phyloP scores from a whole-genome alignment of 2,113 vertebrate species.

The Chloroceryle aenea region DNA sequence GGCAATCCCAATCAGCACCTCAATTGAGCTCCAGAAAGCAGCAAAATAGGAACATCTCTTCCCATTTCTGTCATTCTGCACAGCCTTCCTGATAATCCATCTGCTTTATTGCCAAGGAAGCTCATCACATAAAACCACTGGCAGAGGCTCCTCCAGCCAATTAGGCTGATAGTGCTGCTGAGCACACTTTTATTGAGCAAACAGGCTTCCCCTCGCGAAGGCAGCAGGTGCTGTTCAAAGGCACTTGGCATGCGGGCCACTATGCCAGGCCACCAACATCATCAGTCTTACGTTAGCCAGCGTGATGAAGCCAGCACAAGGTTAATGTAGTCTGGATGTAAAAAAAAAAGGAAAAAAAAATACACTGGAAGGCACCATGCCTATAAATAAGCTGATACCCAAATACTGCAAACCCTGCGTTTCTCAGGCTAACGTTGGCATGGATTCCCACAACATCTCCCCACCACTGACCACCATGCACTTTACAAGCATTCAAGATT shows the following conservation, averaged over 20 bases:
- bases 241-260: neutral
- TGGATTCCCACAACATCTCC: neutral
- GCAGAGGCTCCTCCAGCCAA: neutral
- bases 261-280: neutral
- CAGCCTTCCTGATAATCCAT: neutral
- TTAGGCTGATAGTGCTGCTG: neutral
- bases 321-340: neutral
- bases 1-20: neutral
- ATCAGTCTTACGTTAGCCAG: neutral
- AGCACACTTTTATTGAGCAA: neutral
- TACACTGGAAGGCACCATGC: neutral
- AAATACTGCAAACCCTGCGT: neutral
- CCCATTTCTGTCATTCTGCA: neutral
- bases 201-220: neutral
- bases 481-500: neutral
- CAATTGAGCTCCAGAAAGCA: neutral
- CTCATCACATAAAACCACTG: neutral
- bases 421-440: neutral
- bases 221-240: neutral
- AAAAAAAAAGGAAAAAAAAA: neutral
- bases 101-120: neutral
- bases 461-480: neutral
- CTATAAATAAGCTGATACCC: neutral
- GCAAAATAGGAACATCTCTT: neutral
- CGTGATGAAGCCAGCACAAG: neutral